Evolutionary conservation across 1,140 invertebrate genomes (phyloP).

Genomic region (Brachionus asplanchnoidis): DNA sequence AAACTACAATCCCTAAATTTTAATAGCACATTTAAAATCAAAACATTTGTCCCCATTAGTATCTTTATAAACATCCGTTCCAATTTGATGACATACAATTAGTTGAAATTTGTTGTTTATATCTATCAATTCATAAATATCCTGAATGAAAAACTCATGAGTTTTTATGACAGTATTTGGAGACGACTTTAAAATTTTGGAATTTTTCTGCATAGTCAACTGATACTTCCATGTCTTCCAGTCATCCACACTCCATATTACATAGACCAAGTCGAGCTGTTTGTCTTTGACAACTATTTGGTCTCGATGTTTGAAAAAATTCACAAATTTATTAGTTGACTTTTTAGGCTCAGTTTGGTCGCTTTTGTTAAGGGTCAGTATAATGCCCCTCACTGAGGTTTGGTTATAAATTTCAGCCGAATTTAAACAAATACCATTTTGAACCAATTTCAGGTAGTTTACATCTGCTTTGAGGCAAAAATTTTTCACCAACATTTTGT

Average conservation of each 20-base stretch:
- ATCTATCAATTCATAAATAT: background rate
- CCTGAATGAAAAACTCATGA: conserved; percentile 40
- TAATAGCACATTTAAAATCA: conserved; percentile 28
- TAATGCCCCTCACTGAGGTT: background rate
- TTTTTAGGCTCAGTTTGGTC: background rate
- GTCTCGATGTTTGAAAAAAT: background rate
- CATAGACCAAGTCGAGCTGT: conserved; percentile 11
- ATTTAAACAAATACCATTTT: conserved; percentile 37
- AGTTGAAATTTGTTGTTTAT: conserved; percentile 25
- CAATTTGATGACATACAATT: conserved; percentile 33
- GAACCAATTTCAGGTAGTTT: background rate
- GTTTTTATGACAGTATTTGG: background rate
- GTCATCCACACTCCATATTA: conserved; percentile 23
- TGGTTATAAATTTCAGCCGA: conserved; percentile 25
- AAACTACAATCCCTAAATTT: background rate
- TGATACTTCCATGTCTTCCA: conserved; percentile 38
- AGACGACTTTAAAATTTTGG: conserved; percentile 2
- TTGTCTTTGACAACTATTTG: background rate
- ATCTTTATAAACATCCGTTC: background rate
- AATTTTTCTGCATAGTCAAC: conserved; percentile 13
- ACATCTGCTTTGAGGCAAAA: background rate
- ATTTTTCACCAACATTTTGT: conserved; percentile 1
- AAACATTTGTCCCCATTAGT: conserved; percentile 31
- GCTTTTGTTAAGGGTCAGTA: background rate
- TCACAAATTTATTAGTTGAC: background rate